phyloP scores from a whole-genome alignment of 2,113 vertebrate genomes.

The Carettochelys insculpta region DNA sequence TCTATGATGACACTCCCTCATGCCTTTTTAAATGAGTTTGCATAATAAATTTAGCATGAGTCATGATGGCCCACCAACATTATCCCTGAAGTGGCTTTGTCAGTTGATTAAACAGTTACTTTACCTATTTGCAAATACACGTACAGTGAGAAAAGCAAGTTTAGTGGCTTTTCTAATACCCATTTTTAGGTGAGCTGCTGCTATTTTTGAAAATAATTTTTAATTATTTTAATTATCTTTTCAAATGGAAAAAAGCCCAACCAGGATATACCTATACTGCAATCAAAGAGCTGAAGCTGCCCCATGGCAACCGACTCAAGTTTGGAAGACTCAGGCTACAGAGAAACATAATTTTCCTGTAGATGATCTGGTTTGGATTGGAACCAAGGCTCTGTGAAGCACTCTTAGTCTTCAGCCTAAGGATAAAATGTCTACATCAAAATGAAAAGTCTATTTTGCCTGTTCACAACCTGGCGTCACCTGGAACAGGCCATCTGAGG shows the following conservation, averaged over 20 bases:
- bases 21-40: slow-evolving; percentile 74
- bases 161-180: not conserved
- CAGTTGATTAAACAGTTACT: not conserved
- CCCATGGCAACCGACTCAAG: not conserved
- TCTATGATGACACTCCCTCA: slow-evolving; percentile 63
- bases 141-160: slow-evolving; percentile 39
- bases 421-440: not conserved
- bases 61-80: slow-evolving; percentile 40
- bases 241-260: slow-evolving; percentile 5
- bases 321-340: not conserved
- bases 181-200: slow-evolving; percentile 32
- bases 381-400: not conserved
- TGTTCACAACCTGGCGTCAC: not conserved
- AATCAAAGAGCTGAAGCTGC: no score
- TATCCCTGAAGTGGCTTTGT: slow-evolving; percentile 43
- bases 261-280: not conserved
- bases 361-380: not conserved
- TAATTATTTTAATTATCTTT: slow-evolving; percentile 40
- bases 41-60: slow-evolving; percentile 66
- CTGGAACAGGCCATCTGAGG: not conserved
- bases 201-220: slow-evolving; percentile 20
- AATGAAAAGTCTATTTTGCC: not conserved
- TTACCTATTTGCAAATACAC: no score
- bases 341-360: not conserved
- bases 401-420: no score